Base-by-base conservation (phyloP, 1,140 invertebrate genomes). In the Ceratina japonica region DNA sequence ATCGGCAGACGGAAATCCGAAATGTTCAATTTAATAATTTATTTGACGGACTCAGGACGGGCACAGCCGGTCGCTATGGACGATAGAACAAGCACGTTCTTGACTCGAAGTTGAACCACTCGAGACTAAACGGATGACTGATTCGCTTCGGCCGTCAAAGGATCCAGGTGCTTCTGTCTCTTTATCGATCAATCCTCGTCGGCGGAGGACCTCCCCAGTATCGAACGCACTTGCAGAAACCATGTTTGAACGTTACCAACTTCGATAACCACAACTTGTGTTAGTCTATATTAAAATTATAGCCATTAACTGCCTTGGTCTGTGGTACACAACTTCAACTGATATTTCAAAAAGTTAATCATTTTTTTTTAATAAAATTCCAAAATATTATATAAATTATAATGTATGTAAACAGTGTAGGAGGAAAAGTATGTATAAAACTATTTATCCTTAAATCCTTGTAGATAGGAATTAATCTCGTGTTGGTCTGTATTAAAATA, bases 141-240 rank as follows among this genome's bases (percentile, higher is more conserved):
- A 63, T 66, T 83, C 64, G 72, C 66, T 61, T 56, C 63, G 37
- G 37, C 5, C 37, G 74, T 84, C 83, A 80, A 84, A 84, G 83
- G 81, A 80, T 83, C 58, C 73, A 58, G 31, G n/a, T 64, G 69
- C 49, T 59, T 64, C 65, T 66, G 65, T 71, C 75, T 56, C 80
- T 84, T 76, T 66, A 80, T 80, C 77, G 63, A 69, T 65, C 62
- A 70, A 64, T 37, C 54, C 75, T 58, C 18, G 72, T 59, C 65
- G 44, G 31, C 61, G 27, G 37, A 51, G 22, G 54, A 44, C 44
- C 20, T n/a, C 75, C 70, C 61, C 65, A 75, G 56, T 56, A 69
- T 31, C 58, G 22, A 31, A 51, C 59, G 63, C 44, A 49, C n/a
- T 73, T 72, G 15, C 31, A 27, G 61, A 65, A 58, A 64, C 49